Base-by-base conservation (phyloP, 2,888 invertebrate genomes). In the Drosophila prostipennis region DNA sequence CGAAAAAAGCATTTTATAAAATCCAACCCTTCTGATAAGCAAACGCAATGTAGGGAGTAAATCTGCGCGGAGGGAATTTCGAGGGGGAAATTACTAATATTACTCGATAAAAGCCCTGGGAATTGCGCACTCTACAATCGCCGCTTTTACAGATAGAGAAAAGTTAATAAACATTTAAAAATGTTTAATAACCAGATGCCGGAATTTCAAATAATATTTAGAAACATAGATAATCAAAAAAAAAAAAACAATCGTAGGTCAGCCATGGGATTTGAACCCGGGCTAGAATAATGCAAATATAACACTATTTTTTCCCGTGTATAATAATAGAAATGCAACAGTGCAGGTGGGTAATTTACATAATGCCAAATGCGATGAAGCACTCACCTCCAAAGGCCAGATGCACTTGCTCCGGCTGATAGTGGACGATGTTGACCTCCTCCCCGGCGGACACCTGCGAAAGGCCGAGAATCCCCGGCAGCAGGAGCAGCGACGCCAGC, bases 331-430 rank as follows among this genome's bases (percentile, higher is more conserved):
- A 39, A 39, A 23, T 48, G 36, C 19, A 52, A 42, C n/a, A 16
- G 16, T 19, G 37, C 51, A 32, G 46, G 46, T 46, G 43, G 4
- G 7, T n/a, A 16, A 16, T 39, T 56, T 60, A 43, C 32, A 58
- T 43, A 43, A 59, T 34, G 37, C 43, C 34, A 26, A 13, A 14
- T 14, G n/a, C 40, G 16, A 19, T 7, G 16, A 34, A 19, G 16
- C 34, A 84, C 88, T 87, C 91, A 94, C 94, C 93, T 78, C 95
- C 95, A 85, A 94, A 94, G 32, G 95, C 90, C 60, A 95, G 89
- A 91, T 95, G 95, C 19, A 95, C 93, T 90, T 95, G 95, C 87
- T 95, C 95, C 2, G 95, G 95, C 85, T 95, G 95, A 90, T 93
- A 94, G 78, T 92, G 90, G 19, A 90, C 89, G 14, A 92, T 85